Conservation (phyloP, 2,113 vertebrate species). For the Brachyistius frenatus region DNA sequence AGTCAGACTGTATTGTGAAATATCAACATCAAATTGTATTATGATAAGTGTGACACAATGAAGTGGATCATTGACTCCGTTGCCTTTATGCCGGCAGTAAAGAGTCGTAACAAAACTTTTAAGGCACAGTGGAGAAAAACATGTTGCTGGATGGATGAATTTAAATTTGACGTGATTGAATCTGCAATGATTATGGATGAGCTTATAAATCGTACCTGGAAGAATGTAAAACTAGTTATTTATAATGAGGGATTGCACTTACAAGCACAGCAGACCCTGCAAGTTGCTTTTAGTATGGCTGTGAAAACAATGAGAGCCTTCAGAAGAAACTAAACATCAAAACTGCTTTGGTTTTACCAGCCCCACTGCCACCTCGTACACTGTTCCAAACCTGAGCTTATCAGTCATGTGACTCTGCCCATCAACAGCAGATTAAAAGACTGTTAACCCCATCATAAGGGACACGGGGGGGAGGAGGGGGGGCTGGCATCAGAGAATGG, state of each 20-base stretch:
- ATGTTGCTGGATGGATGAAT: background rate
- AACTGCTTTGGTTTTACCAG: slow-evolving; percentile 37
- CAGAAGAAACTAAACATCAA: slow-evolving; percentile 24
- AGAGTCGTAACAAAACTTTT: slow-evolving; percentile 11
- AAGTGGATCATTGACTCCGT: background rate
- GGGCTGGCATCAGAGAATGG: slow-evolving; percentile 49
- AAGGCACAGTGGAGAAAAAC: background rate
- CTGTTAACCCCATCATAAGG: slow-evolving; percentile 75
- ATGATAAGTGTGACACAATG: background rate
- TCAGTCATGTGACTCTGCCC: slow-evolving; percentile 51
- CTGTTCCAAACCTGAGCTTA: slow-evolving; percentile 27
- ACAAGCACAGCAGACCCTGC: slow-evolving; percentile 24
- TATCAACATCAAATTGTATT: background rate
- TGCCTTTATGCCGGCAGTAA: slow-evolving; percentile 1
- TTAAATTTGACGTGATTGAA: slow-evolving; percentile 48
- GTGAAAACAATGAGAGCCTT: slow-evolving; percentile 22
- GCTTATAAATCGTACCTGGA: slow-evolving; percentile 33
- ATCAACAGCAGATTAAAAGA: slow-evolving; percentile 73
- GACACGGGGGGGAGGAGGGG: slow-evolving; percentile 8
- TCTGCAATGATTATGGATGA: slow-evolving; percentile 57
- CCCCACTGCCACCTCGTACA: slow-evolving; percentile 7
- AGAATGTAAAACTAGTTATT: slow-evolving; percentile 52
- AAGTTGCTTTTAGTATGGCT: slow-evolving; percentile 39
- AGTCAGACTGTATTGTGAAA: background rate
- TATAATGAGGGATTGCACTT: slow-evolving; percentile 61